Evolutionary conservation across 2,888 invertebrate species (phyloP).

Genomic region (Chrysina gloriosa): DNA sequence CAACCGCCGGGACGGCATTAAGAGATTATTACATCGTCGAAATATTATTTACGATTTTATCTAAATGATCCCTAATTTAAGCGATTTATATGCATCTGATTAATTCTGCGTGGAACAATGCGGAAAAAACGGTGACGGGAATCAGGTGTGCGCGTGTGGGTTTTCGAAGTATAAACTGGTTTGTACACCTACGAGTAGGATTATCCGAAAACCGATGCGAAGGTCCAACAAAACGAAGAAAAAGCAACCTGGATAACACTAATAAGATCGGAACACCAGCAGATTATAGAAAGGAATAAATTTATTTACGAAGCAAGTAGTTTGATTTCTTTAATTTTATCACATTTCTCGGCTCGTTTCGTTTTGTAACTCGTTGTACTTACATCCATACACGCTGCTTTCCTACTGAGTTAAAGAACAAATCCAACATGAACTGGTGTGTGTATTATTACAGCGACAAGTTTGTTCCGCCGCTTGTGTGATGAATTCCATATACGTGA

Average conservation of each 20-base stretch:
- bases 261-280: no score
- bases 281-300: no score
- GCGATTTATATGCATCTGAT: conserved; percentile 41
- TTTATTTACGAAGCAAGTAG: no score
- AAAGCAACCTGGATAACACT: no score
- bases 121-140: conserved; percentile 25
- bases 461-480: neutral
- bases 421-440: neutral
- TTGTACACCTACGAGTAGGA: neutral
- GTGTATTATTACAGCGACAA: neutral
- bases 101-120: conserved; percentile 28
- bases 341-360: no score
- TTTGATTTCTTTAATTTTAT: no score
- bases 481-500: conserved; percentile 22
- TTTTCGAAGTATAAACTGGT: neutral
- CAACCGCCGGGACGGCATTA: conserved; percentile 2
- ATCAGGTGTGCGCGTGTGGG: conserved; percentile 9
- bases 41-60: conserved; percentile 35
- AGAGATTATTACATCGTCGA: conserved; percentile 37
- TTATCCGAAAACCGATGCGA: neutral
- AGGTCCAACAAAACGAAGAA: no score
- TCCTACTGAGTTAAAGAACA: no score
- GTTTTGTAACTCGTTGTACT: no score
- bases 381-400: no score
- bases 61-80: conserved; percentile 31